Percentiles rank a stretch among this genome's conserved stretches.
Evolutionary conservation across 2,888 invertebrate species (phyloP).

Genomic region (Graphium colonna): DNA sequence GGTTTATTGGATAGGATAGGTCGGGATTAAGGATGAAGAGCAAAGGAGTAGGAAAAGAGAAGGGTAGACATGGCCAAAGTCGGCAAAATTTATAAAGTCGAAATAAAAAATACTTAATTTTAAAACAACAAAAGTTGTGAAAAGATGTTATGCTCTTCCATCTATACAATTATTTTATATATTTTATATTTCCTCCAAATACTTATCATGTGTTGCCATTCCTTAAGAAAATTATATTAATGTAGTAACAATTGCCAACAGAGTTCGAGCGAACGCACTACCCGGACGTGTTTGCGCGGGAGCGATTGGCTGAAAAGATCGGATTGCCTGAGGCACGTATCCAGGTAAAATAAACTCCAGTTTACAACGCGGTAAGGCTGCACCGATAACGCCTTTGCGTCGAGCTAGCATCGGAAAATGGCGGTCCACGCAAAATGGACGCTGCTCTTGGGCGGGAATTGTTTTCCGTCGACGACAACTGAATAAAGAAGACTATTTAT

Average conservation of each 20-base stretch:
- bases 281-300: constrained; percentile 97
- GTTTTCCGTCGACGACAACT: neutral
- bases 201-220: too few species aligned
- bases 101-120: too few species aligned
- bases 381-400: constrained; percentile 41
- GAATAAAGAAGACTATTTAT: constrained; percentile 1
- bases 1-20: too few species aligned
- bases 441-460: constrained; percentile 14
- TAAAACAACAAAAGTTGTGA: neutral
- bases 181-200: too few species aligned
- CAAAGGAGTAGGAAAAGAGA: too few species aligned
- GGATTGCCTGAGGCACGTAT: constrained; percentile 99
- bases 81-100: too few species aligned
- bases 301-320: constrained; percentile 97
- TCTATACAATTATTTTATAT: too few species aligned
- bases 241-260: constrained; percentile 55
- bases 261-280: constrained; percentile 99
- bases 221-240: too few species aligned
- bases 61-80: too few species aligned
- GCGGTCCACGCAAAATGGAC: constrained; percentile 22
- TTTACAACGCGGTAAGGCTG: constrained; percentile 68
- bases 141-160: too few species aligned
- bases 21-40: too few species aligned
- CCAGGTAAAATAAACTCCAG: constrained; percentile 91
- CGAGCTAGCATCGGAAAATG: constrained; percentile 34